Percentiles rank a stretch among this genome's conserved stretches.
phyloP scores from a whole-genome alignment of 2,888 invertebrate genomes.

The Drosophila longiperda region DNA sequence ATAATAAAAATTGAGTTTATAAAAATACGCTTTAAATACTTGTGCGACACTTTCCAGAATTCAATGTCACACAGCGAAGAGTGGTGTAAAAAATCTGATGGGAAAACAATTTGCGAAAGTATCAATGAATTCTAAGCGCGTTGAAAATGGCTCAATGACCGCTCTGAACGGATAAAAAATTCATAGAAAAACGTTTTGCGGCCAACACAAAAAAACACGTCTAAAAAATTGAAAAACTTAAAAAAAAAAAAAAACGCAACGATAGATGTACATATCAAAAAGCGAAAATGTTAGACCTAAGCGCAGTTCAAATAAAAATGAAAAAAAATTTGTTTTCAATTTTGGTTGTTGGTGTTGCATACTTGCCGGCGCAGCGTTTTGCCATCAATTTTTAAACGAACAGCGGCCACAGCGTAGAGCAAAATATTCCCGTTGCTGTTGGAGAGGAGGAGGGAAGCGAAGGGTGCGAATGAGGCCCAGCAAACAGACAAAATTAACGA shows the following conservation, averaged over 20 bases:
- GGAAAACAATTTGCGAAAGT: slow-evolving; percentile 67
- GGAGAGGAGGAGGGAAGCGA: neutral
- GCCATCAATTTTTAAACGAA: slow-evolving; percentile 56
- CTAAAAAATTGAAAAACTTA: slow-evolving; percentile 35
- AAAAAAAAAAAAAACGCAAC: slow-evolving; percentile 17
- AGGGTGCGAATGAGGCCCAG: slow-evolving; percentile 52
- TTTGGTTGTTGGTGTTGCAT: slow-evolving; percentile 49
- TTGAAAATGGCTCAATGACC: slow-evolving; percentile 71
- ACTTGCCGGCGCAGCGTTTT: slow-evolving; percentile 51
- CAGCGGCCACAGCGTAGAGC: slow-evolving; percentile 29
- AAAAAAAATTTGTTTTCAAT: slow-evolving; percentile 26
- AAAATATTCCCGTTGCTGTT: slow-evolving; percentile 9
- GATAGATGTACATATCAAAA: slow-evolving; percentile 43
- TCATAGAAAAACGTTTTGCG: slow-evolving; percentile 74
- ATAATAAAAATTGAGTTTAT: neutral
- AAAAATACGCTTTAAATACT: slow-evolving; percentile 25
- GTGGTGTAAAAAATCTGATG: slow-evolving; percentile 30
- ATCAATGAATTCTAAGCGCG: slow-evolving; percentile 77
- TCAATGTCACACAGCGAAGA: slow-evolving; percentile 58
- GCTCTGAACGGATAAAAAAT: slow-evolving; percentile 75
- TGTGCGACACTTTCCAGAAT: slow-evolving; percentile 13
- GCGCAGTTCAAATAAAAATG: slow-evolving; percentile 30
- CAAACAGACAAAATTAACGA: slow-evolving; percentile 68
- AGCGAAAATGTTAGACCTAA: slow-evolving; percentile 54
- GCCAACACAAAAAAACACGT: slow-evolving; percentile 50